Percentiles rank a stretch among this genome's conserved stretches.
Evolutionary conservation across 2,888 invertebrate genomes (phyloP).

Genomic region (Andrena fulva): DNA sequence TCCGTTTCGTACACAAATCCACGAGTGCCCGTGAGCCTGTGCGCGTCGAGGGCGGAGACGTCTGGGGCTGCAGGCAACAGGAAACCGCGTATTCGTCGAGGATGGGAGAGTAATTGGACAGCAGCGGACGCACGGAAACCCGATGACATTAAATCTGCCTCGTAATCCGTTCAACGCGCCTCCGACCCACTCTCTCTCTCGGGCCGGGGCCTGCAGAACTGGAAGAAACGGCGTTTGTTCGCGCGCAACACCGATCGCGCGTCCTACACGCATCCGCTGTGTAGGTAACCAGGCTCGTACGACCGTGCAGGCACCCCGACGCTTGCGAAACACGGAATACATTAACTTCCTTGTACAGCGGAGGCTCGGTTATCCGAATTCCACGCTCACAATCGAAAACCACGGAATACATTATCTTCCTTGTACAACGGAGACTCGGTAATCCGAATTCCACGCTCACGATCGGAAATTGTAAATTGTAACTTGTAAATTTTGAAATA

Average conservation of each 20-base stretch:
- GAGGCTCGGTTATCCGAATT: too few relatives aligned
- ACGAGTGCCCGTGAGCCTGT: too few relatives aligned
- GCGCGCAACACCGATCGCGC: constrained; percentile 48
- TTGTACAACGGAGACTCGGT: background rate
- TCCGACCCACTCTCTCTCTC: constrained; percentile 70
- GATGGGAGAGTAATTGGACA: constrained; percentile 32
- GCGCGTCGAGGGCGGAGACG: constrained; percentile 1
- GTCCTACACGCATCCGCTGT: constrained; percentile 62
- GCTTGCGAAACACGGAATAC: constrained; percentile 27
- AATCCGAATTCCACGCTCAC: too few relatives aligned
- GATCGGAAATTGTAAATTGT: too few relatives aligned
- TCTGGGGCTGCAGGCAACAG: background rate
- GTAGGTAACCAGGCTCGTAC: constrained; percentile 43
- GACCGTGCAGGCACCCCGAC: constrained; percentile 39
- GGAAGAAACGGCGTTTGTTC: constrained; percentile 58
- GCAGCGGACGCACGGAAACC: constrained; percentile 5
- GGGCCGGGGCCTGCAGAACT: constrained; percentile 56
- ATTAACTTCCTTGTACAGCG: constrained; percentile 1
- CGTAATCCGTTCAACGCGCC: constrained; percentile 45
- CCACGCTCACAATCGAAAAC: too few relatives aligned
- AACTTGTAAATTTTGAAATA: too few relatives aligned
- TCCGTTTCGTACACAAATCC: too few relatives aligned
- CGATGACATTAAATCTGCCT: constrained; percentile 52
- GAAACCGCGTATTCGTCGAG: background rate
- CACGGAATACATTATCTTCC: constrained; percentile 28